Conservation (phyloP, 2,113 vertebrate genomes). For the Aleadryas rufinucha region DNA sequence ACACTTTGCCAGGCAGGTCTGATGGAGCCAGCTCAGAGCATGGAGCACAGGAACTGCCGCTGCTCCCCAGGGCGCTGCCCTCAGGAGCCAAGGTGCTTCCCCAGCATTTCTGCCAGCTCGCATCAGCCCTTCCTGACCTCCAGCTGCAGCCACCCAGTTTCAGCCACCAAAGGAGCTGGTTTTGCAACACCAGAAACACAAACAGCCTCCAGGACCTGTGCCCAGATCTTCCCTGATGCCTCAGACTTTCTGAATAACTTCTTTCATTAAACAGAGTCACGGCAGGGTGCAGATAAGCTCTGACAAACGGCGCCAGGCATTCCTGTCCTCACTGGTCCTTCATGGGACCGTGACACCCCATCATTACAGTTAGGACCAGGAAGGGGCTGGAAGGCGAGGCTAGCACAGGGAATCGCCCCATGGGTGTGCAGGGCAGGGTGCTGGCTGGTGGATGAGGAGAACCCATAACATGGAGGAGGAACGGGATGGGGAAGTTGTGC, state of each 20-base stretch:
- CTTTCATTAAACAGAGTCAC: background rate
- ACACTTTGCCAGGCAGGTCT: background rate
- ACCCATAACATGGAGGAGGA: background rate
- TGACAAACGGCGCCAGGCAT: background rate
- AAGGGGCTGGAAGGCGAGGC: background rate
- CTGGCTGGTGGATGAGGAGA: background rate
- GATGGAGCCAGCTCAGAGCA: background rate
- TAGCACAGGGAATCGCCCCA: background rate
- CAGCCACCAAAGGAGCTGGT: background rate
- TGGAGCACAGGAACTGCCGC: accelerated
- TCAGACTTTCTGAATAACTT: background rate
- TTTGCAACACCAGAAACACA: background rate
- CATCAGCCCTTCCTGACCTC: background rate
- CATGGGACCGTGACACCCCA: background rate
- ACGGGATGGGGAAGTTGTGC: background rate
- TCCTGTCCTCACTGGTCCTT: background rate
- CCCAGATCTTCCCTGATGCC: background rate
- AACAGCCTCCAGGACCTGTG: background rate
- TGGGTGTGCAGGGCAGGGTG: background rate
- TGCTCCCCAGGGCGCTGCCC: accelerated
- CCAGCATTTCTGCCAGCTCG: accelerated
- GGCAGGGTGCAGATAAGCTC: background rate
- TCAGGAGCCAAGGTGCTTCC: background rate
- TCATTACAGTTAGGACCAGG: background rate
- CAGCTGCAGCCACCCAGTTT: background rate